Conservation (phyloP, 2,797 vertebrate genomes). For the Buphagus erythrorhynchus region DNA sequence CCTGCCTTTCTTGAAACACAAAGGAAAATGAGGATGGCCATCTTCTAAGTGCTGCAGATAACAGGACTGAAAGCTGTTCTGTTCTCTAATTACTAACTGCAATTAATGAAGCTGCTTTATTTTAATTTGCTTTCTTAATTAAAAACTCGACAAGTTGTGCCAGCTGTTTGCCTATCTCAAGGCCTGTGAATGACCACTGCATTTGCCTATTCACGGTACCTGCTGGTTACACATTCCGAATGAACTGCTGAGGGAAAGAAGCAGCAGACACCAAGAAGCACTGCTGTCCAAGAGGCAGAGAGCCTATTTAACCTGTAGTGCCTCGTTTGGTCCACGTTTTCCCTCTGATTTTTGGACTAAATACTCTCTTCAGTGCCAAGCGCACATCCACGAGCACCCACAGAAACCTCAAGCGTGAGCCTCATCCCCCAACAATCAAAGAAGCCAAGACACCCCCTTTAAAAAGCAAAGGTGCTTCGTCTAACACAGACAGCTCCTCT, state of each 20-base stretch:
- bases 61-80: not conserved
- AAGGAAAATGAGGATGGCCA: not conserved
- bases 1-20: not conserved
- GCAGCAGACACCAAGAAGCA: not conserved
- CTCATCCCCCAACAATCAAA: fast-evolving
- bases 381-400: fast-evolving
- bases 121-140: not conserved
- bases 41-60: not conserved
- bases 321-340: not conserved
- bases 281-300: fast-evolving
- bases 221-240: not conserved
- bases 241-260: not conserved
- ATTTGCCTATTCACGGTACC: fast-evolving
- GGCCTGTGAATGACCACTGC: not conserved
- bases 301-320: not conserved
- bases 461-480: not conserved
- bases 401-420: not conserved
- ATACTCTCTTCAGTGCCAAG: not conserved
- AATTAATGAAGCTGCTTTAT: not conserved
- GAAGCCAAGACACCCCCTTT: fast-evolving
- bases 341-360: not conserved
- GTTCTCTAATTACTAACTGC: not conserved
- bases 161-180: not conserved
- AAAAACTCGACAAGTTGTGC: not conserved
- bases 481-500: not conserved